Base-by-base conservation (phyloP, 2,797 vertebrate species). In the Myripristis jacobus region DNA sequence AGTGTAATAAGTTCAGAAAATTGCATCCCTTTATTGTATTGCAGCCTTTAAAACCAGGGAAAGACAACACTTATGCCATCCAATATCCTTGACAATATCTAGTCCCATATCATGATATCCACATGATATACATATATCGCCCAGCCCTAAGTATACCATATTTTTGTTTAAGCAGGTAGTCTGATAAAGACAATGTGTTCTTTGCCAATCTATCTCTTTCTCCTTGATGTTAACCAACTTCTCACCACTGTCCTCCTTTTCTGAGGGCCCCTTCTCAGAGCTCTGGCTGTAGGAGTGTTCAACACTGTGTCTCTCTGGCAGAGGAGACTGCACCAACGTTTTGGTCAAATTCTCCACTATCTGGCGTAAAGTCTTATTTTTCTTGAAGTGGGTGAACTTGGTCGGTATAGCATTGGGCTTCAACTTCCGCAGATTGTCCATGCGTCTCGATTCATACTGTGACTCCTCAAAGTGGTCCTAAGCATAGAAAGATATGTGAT, bases 241-340 rank as follows among this genome's bases (percentile, higher is more conserved):
- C 43, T 57, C 41, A 57, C 65, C 65, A 25, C 29, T 24, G 29
- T 66, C 51, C 8, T 66, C 63, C n/a, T 66, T 66, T 11, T 55
- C 63, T 31, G 25, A 19, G 5, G 63, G 63, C 6, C 63, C 63
- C 63, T 66, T 66, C 65, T 58, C 54, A 3, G 38, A 57, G 10
- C 65, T 57, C 65, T 67, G 65, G 65, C 65, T 67, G 27, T 67
- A 67, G 43, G 65, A 67, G 53, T 67, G 65, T 25, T 67, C 65
- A 18, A 67, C 52, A 25, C 64, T 48, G 53, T 57, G 65, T 50
- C 65, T 67, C 43, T 58, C 54, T 18, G 54, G 54, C 29, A 67
- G 21, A 47, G 44, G 65, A 21, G 65, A 48, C 4, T 31, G 36
- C 4, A 44, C 36, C 12, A 66, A 27, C 11, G 63, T 66, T 55